Conservation (phyloP, 2,888 invertebrate species). For the Heterodera filipjevi region DNA sequence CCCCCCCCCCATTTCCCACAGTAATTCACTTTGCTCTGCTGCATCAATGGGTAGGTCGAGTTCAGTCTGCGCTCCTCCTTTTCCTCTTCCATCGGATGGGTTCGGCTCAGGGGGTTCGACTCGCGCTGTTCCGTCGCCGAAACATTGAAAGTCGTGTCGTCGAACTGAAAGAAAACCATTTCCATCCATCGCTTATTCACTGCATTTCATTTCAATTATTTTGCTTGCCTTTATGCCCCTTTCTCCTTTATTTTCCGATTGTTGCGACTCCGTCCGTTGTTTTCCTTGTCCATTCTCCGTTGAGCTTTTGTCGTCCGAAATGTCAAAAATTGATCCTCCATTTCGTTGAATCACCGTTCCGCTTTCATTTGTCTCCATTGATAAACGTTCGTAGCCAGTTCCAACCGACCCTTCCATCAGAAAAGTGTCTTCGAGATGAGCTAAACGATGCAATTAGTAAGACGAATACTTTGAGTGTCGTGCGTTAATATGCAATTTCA, state of each 20-base stretch:
- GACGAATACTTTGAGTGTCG: not conserved
- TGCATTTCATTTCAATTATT: too few species aligned
- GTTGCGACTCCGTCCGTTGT: not conserved
- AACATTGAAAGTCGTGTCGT: not conserved
- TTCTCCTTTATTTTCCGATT: not conserved
- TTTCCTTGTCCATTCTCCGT: not conserved
- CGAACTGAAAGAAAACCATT: not conserved
- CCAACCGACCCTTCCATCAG: not conserved
- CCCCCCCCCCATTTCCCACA: too few species aligned
- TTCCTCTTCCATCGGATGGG: not conserved
- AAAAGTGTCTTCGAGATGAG: not conserved
- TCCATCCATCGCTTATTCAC: too few species aligned
- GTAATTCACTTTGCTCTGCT: not conserved
- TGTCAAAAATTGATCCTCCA: not conserved
- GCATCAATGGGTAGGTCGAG: not conserved
- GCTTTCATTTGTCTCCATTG: not conserved
- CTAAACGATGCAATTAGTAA: not conserved
- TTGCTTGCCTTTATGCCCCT: not conserved
- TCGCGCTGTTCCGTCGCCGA: not conserved
- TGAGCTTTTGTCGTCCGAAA: not conserved
- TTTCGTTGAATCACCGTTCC: not conserved
- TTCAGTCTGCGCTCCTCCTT: not conserved
- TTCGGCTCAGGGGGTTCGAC: not conserved
- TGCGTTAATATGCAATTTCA: not conserved
- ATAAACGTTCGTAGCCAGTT: not conserved